Evolutionary conservation across 2,113 vertebrate genomes (phyloP).

Genomic region (Origma solitaria): DNA sequence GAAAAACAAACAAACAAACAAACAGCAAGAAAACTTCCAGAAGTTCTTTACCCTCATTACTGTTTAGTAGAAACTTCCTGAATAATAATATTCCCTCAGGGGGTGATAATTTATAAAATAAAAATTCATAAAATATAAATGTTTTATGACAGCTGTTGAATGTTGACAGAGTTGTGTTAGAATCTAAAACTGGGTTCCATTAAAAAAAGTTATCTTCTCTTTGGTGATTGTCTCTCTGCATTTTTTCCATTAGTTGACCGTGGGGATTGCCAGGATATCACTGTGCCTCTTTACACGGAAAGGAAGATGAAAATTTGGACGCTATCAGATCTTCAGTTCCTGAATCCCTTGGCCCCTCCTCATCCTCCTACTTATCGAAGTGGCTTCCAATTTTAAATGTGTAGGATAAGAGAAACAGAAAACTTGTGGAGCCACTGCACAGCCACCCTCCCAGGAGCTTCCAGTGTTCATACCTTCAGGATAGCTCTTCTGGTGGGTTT

Average conservation of each 20-base stretch:
- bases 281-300: background rate
- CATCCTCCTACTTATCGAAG: background rate
- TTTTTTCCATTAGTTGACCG: background rate
- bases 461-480: background rate
- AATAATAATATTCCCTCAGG: background rate
- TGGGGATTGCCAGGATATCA: background rate
- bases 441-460: background rate
- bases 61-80: background rate
- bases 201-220: background rate
- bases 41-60: background rate
- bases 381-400: background rate
- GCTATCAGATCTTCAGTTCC: background rate
- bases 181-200: background rate
- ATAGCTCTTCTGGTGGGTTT: conserved; percentile 8
- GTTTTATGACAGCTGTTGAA: background rate
- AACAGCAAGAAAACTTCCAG: background rate
- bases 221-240: background rate
- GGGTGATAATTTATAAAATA: background rate
- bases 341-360: background rate
- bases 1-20: background rate
- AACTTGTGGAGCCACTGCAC: background rate
- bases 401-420: background rate
- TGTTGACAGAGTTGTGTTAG: background rate
- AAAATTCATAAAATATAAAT: background rate
- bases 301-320: background rate